These are phyloP conservation scores for Prorops nasuta DNA, from an alignment of 1,140 invertebrate species.

Conservation along the genomic window DNA sequence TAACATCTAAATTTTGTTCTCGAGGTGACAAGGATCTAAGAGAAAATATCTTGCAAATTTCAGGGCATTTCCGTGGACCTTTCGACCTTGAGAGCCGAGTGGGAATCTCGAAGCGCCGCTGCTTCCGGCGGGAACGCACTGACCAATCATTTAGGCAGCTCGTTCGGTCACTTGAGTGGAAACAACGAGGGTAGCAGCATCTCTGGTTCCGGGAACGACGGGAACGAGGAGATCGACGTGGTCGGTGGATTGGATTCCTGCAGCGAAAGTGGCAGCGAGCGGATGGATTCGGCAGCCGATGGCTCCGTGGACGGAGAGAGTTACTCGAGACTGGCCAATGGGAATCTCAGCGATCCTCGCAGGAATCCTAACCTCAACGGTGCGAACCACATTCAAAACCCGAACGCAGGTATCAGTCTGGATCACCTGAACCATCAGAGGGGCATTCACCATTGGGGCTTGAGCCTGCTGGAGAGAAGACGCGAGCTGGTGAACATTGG, in stretches of 20 bases:
- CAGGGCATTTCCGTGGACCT: slow-evolving; percentile 82
- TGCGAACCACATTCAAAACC: slow-evolving; percentile 14
- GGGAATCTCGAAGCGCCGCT: slow-evolving; percentile 68
- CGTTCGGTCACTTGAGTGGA: slow-evolving; percentile 49
- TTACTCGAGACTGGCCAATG: slow-evolving; percentile 31
- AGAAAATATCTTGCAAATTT: slow-evolving; percentile 13
- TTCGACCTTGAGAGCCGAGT: slow-evolving; percentile 74
- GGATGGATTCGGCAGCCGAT: slow-evolving; percentile 64
- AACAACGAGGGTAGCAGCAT: slow-evolving; percentile 64
- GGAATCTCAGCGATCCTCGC: slow-evolving; percentile 18
- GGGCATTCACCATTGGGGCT: slow-evolving; percentile 50
- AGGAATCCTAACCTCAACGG: slow-evolving; percentile 17
- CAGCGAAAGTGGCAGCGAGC: slow-evolving; percentile 62
- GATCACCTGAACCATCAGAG: slow-evolving; percentile 49
- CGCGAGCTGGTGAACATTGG: slow-evolving; percentile 43
- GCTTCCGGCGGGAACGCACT: slow-evolving; percentile 35
- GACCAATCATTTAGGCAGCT: slow-evolving; percentile 28
- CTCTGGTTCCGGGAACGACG: slow-evolving; percentile 71
- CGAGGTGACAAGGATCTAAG: no score
- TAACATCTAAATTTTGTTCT: not conserved
- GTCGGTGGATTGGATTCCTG: slow-evolving; percentile 66
- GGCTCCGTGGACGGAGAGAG: slow-evolving; percentile 59
- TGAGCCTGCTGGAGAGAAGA: slow-evolving; percentile 48
- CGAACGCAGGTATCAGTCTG: slow-evolving; percentile 29
- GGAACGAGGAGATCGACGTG: slow-evolving; percentile 74